These are phyloP conservation scores for Flabesymbios commensalis DNA, from an alignment of 2,888 invertebrate genomes.

Conservation along the genomic window DNA sequence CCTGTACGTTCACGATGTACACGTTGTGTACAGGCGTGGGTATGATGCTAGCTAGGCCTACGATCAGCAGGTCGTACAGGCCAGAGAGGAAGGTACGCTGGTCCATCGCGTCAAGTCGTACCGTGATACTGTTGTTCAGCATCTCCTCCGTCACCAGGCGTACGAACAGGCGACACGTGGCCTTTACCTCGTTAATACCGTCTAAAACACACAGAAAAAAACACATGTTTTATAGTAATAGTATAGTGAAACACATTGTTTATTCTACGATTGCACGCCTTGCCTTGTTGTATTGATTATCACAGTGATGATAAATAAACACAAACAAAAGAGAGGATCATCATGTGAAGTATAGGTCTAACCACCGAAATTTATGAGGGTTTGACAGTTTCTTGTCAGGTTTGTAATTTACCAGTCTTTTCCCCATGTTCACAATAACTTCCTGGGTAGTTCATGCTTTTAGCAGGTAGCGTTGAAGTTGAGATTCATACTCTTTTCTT, in stretches of 20 bases:
- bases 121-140: constrained; percentile 91
- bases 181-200: constrained; percentile 90
- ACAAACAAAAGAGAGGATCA: no score
- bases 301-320: no score
- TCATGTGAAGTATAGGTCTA: no score
- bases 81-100: constrained; percentile 84
- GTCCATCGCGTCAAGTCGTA: constrained; percentile 90
- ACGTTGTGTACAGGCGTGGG: constrained; percentile 91
- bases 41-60: constrained; percentile 87
- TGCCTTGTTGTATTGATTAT: no score
- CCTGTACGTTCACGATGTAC: constrained; percentile 87
- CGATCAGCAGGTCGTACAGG: constrained; percentile 82
- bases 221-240: not conserved
- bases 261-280: no score
- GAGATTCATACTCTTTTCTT: no score
- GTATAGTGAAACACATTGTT: not conserved
- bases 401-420: no score
- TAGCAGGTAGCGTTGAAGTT: no score
- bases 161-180: constrained; percentile 88
- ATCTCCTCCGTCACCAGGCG: constrained; percentile 91
- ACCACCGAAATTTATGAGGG: no score
- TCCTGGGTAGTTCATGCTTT: no score
- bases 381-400: no score
- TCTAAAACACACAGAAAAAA: constrained; percentile 70
- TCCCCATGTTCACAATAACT: no score